These are phyloP conservation scores for Potamarius usumacintae DNA, from an alignment of 2,113 vertebrate genomes.

Conservation along the genomic window DNA sequence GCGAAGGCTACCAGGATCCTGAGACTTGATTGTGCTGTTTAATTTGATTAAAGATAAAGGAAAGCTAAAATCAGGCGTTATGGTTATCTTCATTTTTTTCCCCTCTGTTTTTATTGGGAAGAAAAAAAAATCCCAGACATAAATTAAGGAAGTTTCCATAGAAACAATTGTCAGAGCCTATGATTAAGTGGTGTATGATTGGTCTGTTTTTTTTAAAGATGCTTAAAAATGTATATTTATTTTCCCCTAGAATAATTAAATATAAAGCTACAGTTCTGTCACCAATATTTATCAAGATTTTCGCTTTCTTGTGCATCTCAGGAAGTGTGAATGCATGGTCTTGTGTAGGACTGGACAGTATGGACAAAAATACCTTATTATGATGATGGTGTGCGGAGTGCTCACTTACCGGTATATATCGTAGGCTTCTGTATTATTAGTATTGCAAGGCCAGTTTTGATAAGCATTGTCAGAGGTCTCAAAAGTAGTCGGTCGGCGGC, in stretches of 20 bases:
- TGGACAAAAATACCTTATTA: background rate
- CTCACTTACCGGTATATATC: background rate
- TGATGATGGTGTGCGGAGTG: conserved; percentile 10
- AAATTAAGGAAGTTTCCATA: background rate
- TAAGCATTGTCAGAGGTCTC: background rate
- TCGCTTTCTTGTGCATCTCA: background rate
- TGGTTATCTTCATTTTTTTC: background rate
- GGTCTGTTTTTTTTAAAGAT: background rate
- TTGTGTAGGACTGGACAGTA: background rate
- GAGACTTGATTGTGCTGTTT: background rate
- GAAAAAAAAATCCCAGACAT: background rate
- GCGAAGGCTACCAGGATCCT: background rate
- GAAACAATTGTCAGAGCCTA: background rate
- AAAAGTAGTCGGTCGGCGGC: too few relatives aligned
- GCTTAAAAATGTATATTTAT: background rate
- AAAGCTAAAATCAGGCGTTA: background rate
- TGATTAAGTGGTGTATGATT: background rate
- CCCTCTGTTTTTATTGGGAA: background rate
- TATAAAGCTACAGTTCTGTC: background rate
- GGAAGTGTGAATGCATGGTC: background rate
- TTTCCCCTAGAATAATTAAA: background rate
- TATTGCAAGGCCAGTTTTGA: background rate
- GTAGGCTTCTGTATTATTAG: background rate
- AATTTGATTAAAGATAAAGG: background rate
- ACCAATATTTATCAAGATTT: background rate